These are phyloP conservation scores for Spinus pinus DNA, from an alignment of 2,797 vertebrate genomes.

Conservation along the genomic window DNA sequence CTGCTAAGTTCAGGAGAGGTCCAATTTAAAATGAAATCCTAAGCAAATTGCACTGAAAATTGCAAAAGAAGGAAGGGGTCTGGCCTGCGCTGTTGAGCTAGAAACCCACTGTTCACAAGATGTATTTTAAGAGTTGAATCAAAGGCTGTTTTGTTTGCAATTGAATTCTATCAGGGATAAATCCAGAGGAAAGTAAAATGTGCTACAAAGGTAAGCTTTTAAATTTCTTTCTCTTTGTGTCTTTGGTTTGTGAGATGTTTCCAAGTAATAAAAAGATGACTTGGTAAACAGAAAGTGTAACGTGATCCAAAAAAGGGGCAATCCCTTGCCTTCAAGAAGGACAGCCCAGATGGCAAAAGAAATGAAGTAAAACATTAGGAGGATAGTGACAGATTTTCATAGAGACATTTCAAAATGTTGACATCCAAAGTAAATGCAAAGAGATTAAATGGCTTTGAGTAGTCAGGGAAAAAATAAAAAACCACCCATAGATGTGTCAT, in stretches of 20 bases:
- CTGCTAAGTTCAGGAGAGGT: not conserved
- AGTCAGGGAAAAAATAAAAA: conserved; percentile 20
- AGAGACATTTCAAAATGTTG: conserved; percentile 46
- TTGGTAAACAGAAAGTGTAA: not conserved
- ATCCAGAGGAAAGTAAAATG: not conserved
- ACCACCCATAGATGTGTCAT: not conserved
- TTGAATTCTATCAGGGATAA: not conserved
- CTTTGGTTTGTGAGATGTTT: not conserved
- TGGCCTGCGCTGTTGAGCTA: not conserved
- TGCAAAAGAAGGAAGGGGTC: not conserved
- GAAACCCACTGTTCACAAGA: not conserved
- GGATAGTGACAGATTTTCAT: conserved; percentile 26
- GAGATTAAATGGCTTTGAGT: conserved; percentile 42
- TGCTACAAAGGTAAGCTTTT: not conserved
- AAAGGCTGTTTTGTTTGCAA: not conserved
- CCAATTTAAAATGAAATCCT: not conserved
- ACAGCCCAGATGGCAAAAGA: not conserved
- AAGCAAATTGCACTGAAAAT: not conserved
- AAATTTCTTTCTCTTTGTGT: not conserved
- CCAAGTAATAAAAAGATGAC: not conserved
- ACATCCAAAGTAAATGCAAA: conserved; percentile 24
- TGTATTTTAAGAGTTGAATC: not conserved
- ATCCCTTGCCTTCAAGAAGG: not conserved
- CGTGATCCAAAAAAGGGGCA: not conserved
- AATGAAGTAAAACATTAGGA: not conserved